Base-by-base conservation (phyloP, 2,888 invertebrate genomes). In the Mactromeris polynyma region DNA sequence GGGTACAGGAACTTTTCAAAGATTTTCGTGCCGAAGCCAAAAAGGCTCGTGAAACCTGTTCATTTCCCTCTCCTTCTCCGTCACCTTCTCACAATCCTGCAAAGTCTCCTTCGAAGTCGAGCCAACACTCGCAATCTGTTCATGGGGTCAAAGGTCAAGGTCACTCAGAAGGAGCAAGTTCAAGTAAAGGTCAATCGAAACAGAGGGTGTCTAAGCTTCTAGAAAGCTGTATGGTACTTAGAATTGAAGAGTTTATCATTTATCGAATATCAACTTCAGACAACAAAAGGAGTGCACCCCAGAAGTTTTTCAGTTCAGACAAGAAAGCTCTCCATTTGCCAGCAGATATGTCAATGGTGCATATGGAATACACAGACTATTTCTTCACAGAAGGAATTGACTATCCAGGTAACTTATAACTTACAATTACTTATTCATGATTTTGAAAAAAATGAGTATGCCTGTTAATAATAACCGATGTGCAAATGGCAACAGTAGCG, bases 321-420 rank as follows among this genome's bases (percentile, higher is more conserved):
- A 97, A 97, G 93, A 96, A 98, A 95, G 98, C 98, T 91, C 98
- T 98, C 94, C 98, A 98, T 42, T 97, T 99, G 92, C 99, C 99
- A 0, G 98, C 98, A 17, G 99, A 99, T 96, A 98, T 98, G 94
- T 98, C 98, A 31, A 98, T 99, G 42, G 96, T 99, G n/a, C 99
- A 99, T 97, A 98, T 99, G 0, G 99, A 99, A 96, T 98, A 99
- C 93, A 99, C 99, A 0, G 98, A 98, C 96, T 99, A 99, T 97
- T 97, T 96, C 94, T 99, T 99, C 96, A 99, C 99, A 96, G 99
- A 99, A 42, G 96, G 96, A 6, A 94, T 96, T 31, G 94, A 95
- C 46, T 96, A 95, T 89, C 96, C 97, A 93, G 96, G 97, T 97
- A 90, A 89, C 17, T 36, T 11, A 33, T 77, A 14, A 58, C 58